Evolutionary conservation across 2,797 vertebrate species (phyloP), one percentile per base, ranked within the genome.

Genomic region (Uromys caudimaculatus): DNA sequence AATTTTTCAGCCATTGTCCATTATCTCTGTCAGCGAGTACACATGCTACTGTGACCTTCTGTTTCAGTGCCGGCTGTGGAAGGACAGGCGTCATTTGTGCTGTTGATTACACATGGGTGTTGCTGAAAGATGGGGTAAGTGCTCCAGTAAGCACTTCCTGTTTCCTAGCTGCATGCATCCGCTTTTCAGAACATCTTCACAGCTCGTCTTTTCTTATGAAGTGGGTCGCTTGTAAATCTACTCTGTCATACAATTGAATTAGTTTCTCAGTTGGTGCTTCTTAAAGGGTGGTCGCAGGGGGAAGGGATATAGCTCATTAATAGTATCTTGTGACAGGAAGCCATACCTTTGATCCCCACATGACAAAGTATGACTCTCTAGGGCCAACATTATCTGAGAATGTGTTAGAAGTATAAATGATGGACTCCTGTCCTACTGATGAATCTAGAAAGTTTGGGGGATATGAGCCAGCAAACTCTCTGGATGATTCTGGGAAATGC

Each of bases 61-160:
- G 0, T 98, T 98, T 98, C 94, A 99, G 99, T 95, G 99, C 99
- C 32, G 99, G 99, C 97, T 99, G 99, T 6, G 99, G 99, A 79
- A 99, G 99, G 94, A 99, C 99, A 0, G 99, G 99, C 27, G 99
- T 98, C 54, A 98, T 99, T 94, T 99, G 99, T 88, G 99, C 98
- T 83, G 99, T 99, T 8, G 99, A 99, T 98, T 99, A 99, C 82
- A 99, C 99, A 0, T 99, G 99, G 99, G 99, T 99, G 98, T 98
- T 99, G 95, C 97, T 99, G 71, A 99, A 99, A 98, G 99, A 99
- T 0, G 98, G 99, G 97, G 99, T 99, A 97, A 99, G 98, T 96
- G 60, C 95, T 84, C 90, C 76, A 2, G 13, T 41, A 79, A 73
- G 52, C 7, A 84, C 38, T 81, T 41, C 64, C 69, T 41, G 7